Conservation (phyloP, 2,113 vertebrate species). For the Perca flavescens region DNA sequence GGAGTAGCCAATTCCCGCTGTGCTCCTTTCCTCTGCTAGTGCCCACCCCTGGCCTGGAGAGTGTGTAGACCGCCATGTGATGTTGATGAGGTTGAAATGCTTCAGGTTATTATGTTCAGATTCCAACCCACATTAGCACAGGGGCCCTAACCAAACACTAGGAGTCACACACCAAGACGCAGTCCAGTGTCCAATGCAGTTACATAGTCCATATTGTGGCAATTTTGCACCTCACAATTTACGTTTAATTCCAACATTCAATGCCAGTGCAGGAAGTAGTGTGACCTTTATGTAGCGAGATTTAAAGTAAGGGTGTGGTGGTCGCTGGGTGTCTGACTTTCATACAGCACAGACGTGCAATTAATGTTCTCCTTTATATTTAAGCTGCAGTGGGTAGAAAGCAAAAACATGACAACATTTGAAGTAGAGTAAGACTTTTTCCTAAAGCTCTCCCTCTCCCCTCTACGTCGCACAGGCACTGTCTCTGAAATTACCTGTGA, state of each 20-base stretch:
- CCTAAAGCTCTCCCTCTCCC: too few relatives aligned
- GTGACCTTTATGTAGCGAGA: not conserved
- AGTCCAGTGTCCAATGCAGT: not conserved
- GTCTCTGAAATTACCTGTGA: too few relatives aligned
- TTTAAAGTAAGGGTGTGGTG: not conserved
- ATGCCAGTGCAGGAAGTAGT: too few relatives aligned
- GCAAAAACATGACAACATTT: too few relatives aligned
- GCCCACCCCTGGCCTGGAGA: not conserved
- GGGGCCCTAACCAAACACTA: conserved; percentile 13
- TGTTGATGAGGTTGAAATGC: not conserved
- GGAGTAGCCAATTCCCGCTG: not conserved
- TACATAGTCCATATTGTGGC: too few relatives aligned
- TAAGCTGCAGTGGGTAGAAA: too few relatives aligned
- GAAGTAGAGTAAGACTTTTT: too few relatives aligned
- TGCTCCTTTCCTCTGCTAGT: not conserved
- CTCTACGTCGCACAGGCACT: too few relatives aligned
- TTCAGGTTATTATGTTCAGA: not conserved
- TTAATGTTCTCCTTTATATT: not conserved
- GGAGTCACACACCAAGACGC: conserved; percentile 10
- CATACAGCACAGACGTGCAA: not conserved
- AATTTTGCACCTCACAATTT: not conserved
- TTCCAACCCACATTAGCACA: conserved; percentile 21
- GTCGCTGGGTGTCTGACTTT: not conserved
- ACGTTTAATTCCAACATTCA: not conserved
- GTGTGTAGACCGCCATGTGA: not conserved